Evolutionary conservation across 2,888 invertebrate genomes (phyloP).

Genomic region (Cacoxenus indagator): DNA sequence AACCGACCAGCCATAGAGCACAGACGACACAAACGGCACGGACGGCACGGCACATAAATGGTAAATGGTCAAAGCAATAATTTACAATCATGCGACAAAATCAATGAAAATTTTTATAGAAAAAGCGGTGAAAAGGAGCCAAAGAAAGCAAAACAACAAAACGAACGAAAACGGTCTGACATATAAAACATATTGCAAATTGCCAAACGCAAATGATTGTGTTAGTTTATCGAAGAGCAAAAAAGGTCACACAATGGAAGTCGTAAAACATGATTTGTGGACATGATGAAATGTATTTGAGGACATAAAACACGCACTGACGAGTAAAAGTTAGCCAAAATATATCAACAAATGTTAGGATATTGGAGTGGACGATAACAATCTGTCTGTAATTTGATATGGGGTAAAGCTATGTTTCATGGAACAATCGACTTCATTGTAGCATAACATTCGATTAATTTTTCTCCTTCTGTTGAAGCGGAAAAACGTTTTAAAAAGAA

Average conservation of each 20-base stretch:
- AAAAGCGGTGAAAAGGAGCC: background rate
- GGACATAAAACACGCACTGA: background rate
- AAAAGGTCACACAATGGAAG: background rate
- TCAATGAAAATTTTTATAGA: constrained; percentile 38
- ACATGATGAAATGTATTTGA: background rate
- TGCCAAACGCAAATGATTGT: constrained; percentile 38
- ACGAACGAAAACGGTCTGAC: background rate
- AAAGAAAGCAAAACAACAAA: background rate
- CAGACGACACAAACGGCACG: too few species aligned
- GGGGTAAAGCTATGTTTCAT: too few species aligned
- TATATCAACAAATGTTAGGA: too few species aligned
- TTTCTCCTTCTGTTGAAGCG: too few species aligned
- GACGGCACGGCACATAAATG: too few species aligned
- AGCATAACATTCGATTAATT: too few species aligned
- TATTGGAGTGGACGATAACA: too few species aligned
- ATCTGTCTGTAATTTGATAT: too few species aligned
- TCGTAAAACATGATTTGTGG: background rate
- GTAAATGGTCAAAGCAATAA: constrained; percentile 49
- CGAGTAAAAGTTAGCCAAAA: too few species aligned
- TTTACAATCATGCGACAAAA: constrained; percentile 51
- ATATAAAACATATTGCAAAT: constrained; percentile 15
- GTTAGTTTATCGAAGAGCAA: constrained; percentile 28
- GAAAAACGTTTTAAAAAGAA: too few species aligned
- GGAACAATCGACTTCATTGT: too few species aligned
- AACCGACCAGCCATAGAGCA: background rate